phyloP scores from a whole-genome alignment of 2,113 vertebrate genomes.

The Nerophis ophidion region DNA sequence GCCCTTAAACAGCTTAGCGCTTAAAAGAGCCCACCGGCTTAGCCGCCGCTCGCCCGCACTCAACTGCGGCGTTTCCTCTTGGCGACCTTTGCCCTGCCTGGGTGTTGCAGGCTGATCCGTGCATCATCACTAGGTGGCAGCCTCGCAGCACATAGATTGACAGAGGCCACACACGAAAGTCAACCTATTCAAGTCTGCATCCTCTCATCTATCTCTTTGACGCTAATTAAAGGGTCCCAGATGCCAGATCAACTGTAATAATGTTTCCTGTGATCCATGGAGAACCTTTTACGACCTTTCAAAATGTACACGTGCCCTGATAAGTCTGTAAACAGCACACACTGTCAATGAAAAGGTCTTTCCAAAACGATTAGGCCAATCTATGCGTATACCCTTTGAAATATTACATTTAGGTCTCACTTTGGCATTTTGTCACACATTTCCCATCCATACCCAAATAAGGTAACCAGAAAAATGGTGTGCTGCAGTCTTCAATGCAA shows the following conservation, averaged over 20 bases:
- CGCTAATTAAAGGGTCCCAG: slow-evolving; percentile 32
- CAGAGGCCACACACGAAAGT: neutral
- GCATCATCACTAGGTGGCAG: slow-evolving; percentile 61
- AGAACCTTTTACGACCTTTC: slow-evolving; percentile 29
- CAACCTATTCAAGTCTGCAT: slow-evolving; percentile 4
- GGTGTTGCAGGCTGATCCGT: neutral
- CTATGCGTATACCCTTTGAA: neutral
- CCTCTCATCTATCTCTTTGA: slow-evolving; percentile 9
- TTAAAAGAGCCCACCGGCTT: slow-evolving; percentile 8
- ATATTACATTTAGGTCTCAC: too few species aligned
- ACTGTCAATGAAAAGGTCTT: slow-evolving; percentile 4
- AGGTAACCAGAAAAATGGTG: too few species aligned
- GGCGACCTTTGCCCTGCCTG: neutral
- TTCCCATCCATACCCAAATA: too few species aligned
- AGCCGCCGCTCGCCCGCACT: slow-evolving; percentile 2
- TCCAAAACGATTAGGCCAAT: slow-evolving; percentile 7
- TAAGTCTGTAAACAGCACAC: slow-evolving; percentile 7
- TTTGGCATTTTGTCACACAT: too few species aligned
- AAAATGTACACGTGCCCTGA: slow-evolving; percentile 6
- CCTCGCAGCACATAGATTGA: slow-evolving; percentile 47
- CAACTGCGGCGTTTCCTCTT: neutral
- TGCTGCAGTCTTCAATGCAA: too few species aligned
- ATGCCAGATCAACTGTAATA: slow-evolving; percentile 43
- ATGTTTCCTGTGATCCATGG: slow-evolving; percentile 28
- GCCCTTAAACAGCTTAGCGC: slow-evolving; percentile 22